Evolutionary conservation across 2,113 vertebrate species (phyloP), one percentile per base, ranked within the genome.

Genomic region (Labeo rohita): DNA sequence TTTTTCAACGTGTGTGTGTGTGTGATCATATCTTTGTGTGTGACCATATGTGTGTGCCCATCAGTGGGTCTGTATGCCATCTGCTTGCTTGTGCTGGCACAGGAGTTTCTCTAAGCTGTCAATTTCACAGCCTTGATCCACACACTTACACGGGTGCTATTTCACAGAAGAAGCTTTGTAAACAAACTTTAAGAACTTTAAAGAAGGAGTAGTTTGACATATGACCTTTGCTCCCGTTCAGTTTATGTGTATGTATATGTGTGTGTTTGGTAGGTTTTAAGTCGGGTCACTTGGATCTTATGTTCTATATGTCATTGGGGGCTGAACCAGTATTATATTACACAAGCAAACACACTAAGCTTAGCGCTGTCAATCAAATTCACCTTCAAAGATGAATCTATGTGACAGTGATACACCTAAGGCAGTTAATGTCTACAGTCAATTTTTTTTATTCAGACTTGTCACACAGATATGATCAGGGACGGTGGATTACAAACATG

Each of bases 61-160:
- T 94, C 94, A 93, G 93, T 93, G 90, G 91, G 92, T 91, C 92
- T 85, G 87, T 91, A 92, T 90, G 92, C 94, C 93, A 95, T 95
- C 93, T 94, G 94, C 87, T 92, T 92, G 90, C 93, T 93, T 92
- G 90, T 92, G 93, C 92, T 92, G 91, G 89, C 89, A 92, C 93
- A 92, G 93, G 92, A 90, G 89, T 90, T 93, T 92, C 92, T 91
- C 89, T 85, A 89, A 90, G 90, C 91, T 91, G 89, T 92, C 92
- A 90, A 73, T 91, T 87, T 91, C 89, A 72, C 86, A 87, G 88
- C 70, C 79, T 89, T 90, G 87, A 89, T 90, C 88, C 82, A 89
- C 54, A 84, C 86, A 86, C 68, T 88, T 85, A 80, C 66, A 66
- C 43, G 52, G 74, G 45, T 78, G 47, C 68, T 16, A 68, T 54